Conservation (phyloP, 2,113 vertebrate species). For the Stegostoma tigrinum region DNA sequence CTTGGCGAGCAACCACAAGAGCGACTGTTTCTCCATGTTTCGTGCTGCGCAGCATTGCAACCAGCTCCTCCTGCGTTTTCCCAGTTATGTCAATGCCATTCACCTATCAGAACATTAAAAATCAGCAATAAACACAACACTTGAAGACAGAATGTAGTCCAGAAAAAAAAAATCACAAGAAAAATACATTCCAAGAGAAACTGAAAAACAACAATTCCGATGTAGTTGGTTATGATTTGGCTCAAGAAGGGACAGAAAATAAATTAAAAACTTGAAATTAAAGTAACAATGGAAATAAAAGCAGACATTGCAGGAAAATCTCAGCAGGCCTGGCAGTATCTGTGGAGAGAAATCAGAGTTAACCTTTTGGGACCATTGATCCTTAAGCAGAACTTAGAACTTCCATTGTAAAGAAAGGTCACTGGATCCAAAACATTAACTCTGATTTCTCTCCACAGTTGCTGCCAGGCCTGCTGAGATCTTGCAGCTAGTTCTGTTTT, state of each 20-base stretch:
- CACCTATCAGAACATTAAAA: conserved; percentile 58
- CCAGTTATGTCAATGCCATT: conserved; percentile 81
- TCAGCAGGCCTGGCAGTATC: too few relatives aligned
- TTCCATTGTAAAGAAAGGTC: too few relatives aligned
- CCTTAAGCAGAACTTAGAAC: too few relatives aligned
- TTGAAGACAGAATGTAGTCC: neutral
- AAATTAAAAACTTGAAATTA: neutral
- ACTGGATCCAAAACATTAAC: too few relatives aligned
- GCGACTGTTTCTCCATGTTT: conserved; percentile 81
- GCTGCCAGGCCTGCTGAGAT: too few relatives aligned
- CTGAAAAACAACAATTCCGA: neutral
- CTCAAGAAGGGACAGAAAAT: neutral
- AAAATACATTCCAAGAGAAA: neutral
- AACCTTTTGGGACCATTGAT: too few relatives aligned
- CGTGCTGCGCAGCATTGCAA: conserved; percentile 86
- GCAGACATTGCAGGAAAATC: too few relatives aligned
- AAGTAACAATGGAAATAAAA: neutral
- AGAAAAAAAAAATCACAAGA: neutral
- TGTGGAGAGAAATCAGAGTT: too few relatives aligned
- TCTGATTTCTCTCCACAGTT: too few relatives aligned
- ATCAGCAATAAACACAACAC: neutral
- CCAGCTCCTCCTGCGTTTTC: conserved; percentile 84
- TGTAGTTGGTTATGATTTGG: neutral
- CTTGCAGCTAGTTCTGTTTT: too few relatives aligned
- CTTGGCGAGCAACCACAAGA: conserved; percentile 76